Evolutionary conservation across 2,888 invertebrate genomes (phyloP), one percentile per base, ranked within the genome.

Genomic region (Anorthoa munda): DNA sequence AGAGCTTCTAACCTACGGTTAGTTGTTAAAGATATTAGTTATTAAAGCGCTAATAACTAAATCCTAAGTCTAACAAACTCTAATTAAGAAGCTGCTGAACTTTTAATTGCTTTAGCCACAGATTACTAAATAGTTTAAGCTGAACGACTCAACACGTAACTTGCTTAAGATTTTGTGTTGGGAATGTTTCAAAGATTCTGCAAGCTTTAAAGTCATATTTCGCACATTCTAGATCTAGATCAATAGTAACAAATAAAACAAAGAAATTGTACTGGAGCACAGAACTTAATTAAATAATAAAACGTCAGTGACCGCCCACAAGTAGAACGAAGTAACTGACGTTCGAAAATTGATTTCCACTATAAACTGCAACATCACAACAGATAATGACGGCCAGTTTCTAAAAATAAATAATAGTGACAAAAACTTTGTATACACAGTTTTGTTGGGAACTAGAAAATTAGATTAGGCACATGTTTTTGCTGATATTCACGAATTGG

Each of bases 231-330:
- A 45, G 61, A 56, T 66, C 9, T 46, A 31, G 12, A 21, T 39
- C 74, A 18, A 67, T 81, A 50, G 78, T 81, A 78, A 60, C 31
- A 51, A 23, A 17, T 50, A 12, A 70, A 39, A 51, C 63, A 53
- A 65, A 56, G 59, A 74, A 60, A 70, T 74, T 60, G 64, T 31
- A 53, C 53, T 60, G 2, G 50, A 70, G 56, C 17, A 67, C 53
- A 60, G 45, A 67, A 65, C 50, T 70, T 73, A 74, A 82, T 78
- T 78, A 69, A 70, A 82, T 74, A 74, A 64, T 50, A 53, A 13
- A 17, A 50, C 45, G 55, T 61, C 66, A 50, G 39, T 67, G 48
- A 31, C 60, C 82, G 70, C 79, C 67, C 56, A 71, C 82, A 70
- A 61, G 48, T 48, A 65, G 58, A 70, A 65, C 53, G n/a, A 70